Base-by-base conservation (phyloP, 2,888 invertebrate species). In the Lasius platythorax region DNA sequence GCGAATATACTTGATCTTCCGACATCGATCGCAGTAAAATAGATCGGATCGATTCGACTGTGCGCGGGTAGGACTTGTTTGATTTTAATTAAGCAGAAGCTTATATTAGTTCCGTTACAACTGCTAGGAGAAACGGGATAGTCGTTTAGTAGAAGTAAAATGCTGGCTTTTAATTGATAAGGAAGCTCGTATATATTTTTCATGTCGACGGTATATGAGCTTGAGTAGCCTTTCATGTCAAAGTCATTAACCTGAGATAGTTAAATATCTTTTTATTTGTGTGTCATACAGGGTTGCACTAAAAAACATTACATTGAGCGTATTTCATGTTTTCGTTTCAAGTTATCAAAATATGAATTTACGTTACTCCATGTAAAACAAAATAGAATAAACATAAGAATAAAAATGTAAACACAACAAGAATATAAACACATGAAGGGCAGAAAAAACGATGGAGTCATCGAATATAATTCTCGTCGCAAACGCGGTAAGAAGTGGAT, bases 71-170 rank as follows among this genome's bases (percentile, higher is more conserved):
- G 50, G 28, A 76, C 67, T 76, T 33, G 75, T 56, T 46, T 50
- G 75, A 82, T 83, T 87, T 85, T 85, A 87, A 87, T 87, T 85
- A 82, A 74, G 23, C 28, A 9, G 23, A 9, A 37, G 12, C 12
- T 40, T n/a, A 18, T 63, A 78, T 33, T 63, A 18, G 33, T 18
- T 64, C 9, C 64, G 30, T 66, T 58, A 37, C 30, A 58, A 58
- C 43, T 68, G 43, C n/a, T 58, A 58, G 9, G 30, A 53, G 78
- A 28, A 40, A 56, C 28, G 28, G n/a, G 56, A 78, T 64, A 66
- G 23, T n/a, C 40, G 4, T n/a, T 68, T 28, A 23, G 5, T n/a
- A 67, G 30, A 58, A 56, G 30, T 78, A 1, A 67, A 76, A 76
- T 37, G 40, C 18, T 33, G 3, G 5, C 74, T 18, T 76, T 76